Conservation (phyloP, 2,888 invertebrate genomes). For the Tiliacea aurago region DNA sequence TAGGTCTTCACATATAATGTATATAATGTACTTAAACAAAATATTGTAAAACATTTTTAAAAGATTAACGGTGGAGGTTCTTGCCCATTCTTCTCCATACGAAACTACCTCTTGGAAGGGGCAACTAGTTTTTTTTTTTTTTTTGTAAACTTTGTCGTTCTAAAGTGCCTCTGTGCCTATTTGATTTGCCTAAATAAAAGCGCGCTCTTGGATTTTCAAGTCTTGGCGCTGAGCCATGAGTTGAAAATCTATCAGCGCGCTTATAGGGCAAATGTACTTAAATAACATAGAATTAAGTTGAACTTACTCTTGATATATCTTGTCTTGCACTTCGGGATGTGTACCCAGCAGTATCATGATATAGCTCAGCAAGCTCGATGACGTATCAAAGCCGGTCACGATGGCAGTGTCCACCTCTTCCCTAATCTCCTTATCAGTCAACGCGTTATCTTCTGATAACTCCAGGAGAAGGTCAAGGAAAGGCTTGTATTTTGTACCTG, state of each 20-base stretch:
- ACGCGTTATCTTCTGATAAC: constrained; percentile 56
- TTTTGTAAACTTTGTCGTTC: no score
- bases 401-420: constrained; percentile 67
- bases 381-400: constrained; percentile 81
- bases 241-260: background rate
- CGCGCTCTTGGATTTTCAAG: background rate
- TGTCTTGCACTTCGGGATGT: constrained; percentile 75
- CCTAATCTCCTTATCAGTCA: constrained; percentile 66
- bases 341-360: constrained; percentile 76
- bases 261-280: background rate
- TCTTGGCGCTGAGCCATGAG: background rate
- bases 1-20: no score
- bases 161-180: no score
- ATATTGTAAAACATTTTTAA: no score
- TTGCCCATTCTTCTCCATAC: no score
- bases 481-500: constrained; percentile 58
- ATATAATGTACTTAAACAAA: no score
- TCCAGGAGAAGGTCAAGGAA: constrained; percentile 68
- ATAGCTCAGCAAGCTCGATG: constrained; percentile 74
- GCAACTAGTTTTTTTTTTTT: no score
- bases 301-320: constrained; percentile 64
- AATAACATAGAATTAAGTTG: background rate
- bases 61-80: no score
- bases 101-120: no score
- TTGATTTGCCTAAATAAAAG: background rate